These are phyloP conservation scores for Phalloptychus januarius DNA, from an alignment of 2,797 vertebrate genomes.

Conservation along the genomic window DNA sequence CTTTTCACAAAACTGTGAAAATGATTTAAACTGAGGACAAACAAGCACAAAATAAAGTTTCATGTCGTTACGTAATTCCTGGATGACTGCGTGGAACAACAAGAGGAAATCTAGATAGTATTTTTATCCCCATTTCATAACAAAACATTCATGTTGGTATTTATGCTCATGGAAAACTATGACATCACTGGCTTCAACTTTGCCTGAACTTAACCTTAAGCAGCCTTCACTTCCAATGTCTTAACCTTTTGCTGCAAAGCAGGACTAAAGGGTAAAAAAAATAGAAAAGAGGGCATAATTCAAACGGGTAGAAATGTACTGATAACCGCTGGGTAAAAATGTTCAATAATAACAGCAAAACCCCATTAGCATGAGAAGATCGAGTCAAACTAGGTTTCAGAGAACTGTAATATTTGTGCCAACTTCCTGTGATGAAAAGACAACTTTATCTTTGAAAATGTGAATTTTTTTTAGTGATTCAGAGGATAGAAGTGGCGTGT, in stretches of 20 bases:
- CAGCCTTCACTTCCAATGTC: not conserved
- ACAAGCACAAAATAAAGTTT: not conserved
- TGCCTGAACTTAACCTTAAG: not conserved
- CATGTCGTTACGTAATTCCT: not conserved
- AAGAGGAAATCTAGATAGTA: not conserved
- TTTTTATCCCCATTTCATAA: not conserved
- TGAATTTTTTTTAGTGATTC: not conserved
- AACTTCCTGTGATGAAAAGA: slow-evolving; percentile 9
- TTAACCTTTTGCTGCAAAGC: not conserved
- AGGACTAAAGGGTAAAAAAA: not conserved
- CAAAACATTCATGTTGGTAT: not conserved
- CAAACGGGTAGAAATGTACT: not conserved
- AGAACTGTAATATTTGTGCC: slow-evolving; percentile 10
- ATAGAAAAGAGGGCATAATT: not conserved
- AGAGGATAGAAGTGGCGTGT: not conserved
- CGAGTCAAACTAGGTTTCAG: slow-evolving; percentile 7
- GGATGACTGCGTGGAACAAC: not conserved
- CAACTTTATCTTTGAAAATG: not conserved
- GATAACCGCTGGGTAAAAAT: not conserved
- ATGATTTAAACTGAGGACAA: not conserved
- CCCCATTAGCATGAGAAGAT: slow-evolving; percentile 5
- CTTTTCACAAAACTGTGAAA: not conserved
- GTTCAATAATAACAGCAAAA: not conserved
- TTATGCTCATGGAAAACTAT: not conserved
- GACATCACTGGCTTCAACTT: not conserved